Base-by-base conservation (phyloP, 2,888 invertebrate species). In the Machimus rusticus region DNA sequence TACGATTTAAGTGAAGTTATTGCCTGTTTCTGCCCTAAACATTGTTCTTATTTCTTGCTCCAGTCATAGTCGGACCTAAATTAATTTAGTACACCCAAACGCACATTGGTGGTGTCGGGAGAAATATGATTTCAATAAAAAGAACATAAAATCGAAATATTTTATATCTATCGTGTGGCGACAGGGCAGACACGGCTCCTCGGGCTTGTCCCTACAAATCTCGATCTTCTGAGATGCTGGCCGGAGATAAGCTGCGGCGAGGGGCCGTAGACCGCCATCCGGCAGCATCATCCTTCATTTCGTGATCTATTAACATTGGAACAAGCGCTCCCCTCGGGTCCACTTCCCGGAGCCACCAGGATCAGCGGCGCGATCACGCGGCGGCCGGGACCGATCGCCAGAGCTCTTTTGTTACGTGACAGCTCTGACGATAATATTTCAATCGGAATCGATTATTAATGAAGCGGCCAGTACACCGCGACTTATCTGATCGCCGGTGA, bases 381-480 rank as follows among this genome's bases (percentile, higher is more conserved):
- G 43, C 51, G 37, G 34, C 16, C 39, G 39, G 84, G 12, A 43
- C 19, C 39, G 84, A 77, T 86, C 55, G 16, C 51, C 51, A 77
- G 51, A 39, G 77, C 37, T 55, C 57, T 77, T 77, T 87, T 87
- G 66, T 87, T 74, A 55, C 43, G 46, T 82, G 74, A 74, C 74
- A 86, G 74, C 66, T 74, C 81, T 23, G 43, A 87, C 74, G 81
- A 87, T 87, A 87, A 87, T 87, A 87, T 87, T 87, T 87, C 82
- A 87, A 87, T 87, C 82, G 37, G 66, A 74, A 76, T 87, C 37
- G 82, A 82, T 87, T 87, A 87, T 87, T 87, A 87, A 87, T 87
- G 87, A 55, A 79, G 74, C 84, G 23, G 19, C 74, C 77, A 77
- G 23, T 77, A 51, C 77, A 34, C 86, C 39, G 39, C 31, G 16